Percentiles rank a stretch among this genome's conserved stretches.
phyloP scores from a whole-genome alignment of 2,888 invertebrate genomes.

The Microplitis deprimator region DNA sequence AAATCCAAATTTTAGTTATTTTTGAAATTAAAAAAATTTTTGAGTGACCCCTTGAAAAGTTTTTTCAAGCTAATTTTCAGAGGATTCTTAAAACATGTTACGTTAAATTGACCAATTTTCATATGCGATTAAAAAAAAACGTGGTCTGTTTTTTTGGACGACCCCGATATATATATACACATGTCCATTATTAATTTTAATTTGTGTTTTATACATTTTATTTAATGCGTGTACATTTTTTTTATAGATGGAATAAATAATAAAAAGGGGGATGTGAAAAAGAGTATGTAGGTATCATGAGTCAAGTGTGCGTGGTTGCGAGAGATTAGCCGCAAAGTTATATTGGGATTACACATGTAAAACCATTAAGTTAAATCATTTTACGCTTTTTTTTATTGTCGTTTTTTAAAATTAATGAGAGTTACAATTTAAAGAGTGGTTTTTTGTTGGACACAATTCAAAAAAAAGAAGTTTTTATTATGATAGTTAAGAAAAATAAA shows the following conservation, averaged over 20 bases:
- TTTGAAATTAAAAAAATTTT: too few relatives aligned
- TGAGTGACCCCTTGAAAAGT: too few relatives aligned
- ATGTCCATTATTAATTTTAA: neutral
- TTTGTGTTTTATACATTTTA: neutral
- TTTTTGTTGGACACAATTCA: neutral
- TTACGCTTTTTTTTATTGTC: slow-evolving; percentile 43
- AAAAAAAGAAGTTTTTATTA: slow-evolving; percentile 2
- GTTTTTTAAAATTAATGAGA: neutral
- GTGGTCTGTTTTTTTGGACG: too few relatives aligned
- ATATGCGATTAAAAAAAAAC: too few relatives aligned
- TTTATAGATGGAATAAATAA: slow-evolving; percentile 41
- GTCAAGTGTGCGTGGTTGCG: slow-evolving; percentile 62
- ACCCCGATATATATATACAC: neutral
- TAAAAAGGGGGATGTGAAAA: slow-evolving; percentile 32
- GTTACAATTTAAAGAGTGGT: neutral
- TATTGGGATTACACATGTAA: slow-evolving; percentile 71
- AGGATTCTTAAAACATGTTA: too few relatives aligned
- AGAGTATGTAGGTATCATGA: slow-evolving; percentile 43
- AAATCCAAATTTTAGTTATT: too few relatives aligned
- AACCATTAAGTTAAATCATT: slow-evolving; percentile 71
- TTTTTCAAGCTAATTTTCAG: too few relatives aligned
- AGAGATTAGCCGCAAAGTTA: slow-evolving; percentile 68
- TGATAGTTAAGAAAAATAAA: slow-evolving; percentile 13
- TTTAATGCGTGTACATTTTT: neutral
- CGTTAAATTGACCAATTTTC: too few relatives aligned